Evolutionary conservation across 92 coral and sea anemone species (phyloP).

Genomic region (Anthopleura xanthogrammica): DNA sequence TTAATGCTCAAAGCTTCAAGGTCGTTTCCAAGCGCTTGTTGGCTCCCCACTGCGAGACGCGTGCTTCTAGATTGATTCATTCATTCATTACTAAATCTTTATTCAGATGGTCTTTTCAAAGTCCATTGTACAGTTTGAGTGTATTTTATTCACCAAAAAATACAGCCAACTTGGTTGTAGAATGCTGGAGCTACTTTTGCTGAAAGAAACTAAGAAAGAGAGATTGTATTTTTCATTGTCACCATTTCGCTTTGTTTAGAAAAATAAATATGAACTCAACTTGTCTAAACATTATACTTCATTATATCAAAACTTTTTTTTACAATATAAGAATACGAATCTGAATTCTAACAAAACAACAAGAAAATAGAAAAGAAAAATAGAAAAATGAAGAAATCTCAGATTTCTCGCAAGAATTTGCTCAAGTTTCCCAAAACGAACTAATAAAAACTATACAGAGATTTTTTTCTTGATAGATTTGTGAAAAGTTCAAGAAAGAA

Average conservation of each 20-base stretch:
- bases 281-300: not conserved
- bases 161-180: not conserved
- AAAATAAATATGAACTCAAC: not conserved
- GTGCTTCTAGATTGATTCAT: slow-evolving; percentile 16
- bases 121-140: not conserved
- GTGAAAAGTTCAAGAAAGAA: too few relatives aligned
- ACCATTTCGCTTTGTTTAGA: not conserved
- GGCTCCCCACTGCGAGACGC: slow-evolving; percentile 15
- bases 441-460: too few relatives aligned
- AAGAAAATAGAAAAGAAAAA: too few relatives aligned
- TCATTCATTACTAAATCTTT: not conserved
- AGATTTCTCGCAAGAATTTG: too few relatives aligned
- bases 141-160: not conserved
- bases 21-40: slow-evolving; percentile 4
- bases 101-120: not conserved
- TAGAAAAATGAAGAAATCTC: too few relatives aligned
- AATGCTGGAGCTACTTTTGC: not conserved
- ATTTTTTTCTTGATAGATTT: too few relatives aligned
- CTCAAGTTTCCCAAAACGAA: too few relatives aligned
- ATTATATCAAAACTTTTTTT: too few relatives aligned
- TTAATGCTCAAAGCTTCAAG: not conserved
- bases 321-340: too few relatives aligned
- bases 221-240: not conserved
- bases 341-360: too few relatives aligned
- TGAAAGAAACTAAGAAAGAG: not conserved